Conservation (phyloP, 1,140 invertebrate species). For the Drosophila setifemur region DNA sequence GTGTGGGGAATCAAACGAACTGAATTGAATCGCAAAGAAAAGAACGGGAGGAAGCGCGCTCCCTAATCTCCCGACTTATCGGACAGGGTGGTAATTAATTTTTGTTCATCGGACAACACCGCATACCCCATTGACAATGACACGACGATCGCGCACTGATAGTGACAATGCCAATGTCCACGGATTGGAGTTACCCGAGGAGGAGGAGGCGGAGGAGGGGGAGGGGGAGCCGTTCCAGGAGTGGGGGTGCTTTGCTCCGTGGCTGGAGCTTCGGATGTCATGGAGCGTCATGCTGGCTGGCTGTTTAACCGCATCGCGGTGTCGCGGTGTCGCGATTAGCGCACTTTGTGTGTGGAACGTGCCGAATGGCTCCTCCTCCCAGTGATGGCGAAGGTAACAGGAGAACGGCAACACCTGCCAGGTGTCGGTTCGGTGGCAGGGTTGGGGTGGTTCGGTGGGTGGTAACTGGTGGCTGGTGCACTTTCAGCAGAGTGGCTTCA, state of each 20-base stretch:
- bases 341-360: slow-evolving; percentile 27
- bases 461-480: no score
- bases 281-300: slow-evolving; percentile 43
- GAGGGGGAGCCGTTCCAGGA: background rate
- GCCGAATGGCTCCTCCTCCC: slow-evolving; percentile 34
- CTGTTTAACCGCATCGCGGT: background rate
- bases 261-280: background rate
- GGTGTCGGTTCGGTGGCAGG: no score
- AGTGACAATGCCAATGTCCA: slow-evolving; percentile 44
- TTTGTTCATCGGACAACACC: slow-evolving; percentile 46
- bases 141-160: slow-evolving; percentile 66
- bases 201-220: background rate
- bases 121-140: slow-evolving; percentile 62
- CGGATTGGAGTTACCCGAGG: slow-evolving; percentile 1
- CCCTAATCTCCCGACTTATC: slow-evolving; percentile 53
- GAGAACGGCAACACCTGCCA: slow-evolving; percentile 7
- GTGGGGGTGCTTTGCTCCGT: background rate
- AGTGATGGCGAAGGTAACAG: background rate
- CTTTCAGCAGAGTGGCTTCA: no score
- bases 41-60: background rate
- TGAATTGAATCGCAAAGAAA: background rate
- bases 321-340: slow-evolving; percentile 1
- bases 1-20: no score
- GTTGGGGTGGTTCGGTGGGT: no score
- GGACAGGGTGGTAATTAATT: slow-evolving; percentile 57